phyloP scores from a whole-genome alignment of 2,113 vertebrate species.

The Neogale vison region DNA sequence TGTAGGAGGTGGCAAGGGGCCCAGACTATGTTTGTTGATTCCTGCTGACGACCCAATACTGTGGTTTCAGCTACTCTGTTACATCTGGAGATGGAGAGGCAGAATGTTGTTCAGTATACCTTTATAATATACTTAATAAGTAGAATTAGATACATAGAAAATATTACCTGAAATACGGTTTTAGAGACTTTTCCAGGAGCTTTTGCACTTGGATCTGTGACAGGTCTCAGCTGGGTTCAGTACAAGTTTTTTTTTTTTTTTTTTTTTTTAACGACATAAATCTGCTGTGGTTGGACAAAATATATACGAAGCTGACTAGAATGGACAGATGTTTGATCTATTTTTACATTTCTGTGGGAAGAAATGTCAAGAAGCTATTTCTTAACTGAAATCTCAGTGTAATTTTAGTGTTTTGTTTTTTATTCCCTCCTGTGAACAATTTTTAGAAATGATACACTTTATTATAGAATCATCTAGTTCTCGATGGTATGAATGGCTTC shows the following conservation, averaged over 20 bases:
- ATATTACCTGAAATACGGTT: neutral
- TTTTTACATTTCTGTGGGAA: conserved; percentile 53
- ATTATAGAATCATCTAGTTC: neutral
- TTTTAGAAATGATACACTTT: neutral
- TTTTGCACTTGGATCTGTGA: neutral
- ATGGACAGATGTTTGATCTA: conserved; percentile 22
- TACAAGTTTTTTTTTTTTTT: neutral
- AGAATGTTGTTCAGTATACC: neutral
- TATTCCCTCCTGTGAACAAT: neutral
- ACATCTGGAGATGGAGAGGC: neutral
- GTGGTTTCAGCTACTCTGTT: neutral
- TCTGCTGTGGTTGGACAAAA: neutral
- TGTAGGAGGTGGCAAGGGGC: neutral
- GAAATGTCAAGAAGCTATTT: conserved; percentile 23
- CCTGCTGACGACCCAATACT: neutral
- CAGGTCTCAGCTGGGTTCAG: neutral
- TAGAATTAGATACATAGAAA: neutral
- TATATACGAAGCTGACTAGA: neutral
- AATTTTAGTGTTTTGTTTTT: neutral
- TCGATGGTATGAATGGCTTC: neutral
- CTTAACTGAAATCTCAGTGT: neutral
- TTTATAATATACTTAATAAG: too few species aligned
- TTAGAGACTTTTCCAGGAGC: neutral
- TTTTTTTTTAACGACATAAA: neutral
- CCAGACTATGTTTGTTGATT: neutral